These are phyloP conservation scores for Dromiciops gliroides DNA, from an alignment of 2,113 vertebrate genomes.

Conservation along the genomic window DNA sequence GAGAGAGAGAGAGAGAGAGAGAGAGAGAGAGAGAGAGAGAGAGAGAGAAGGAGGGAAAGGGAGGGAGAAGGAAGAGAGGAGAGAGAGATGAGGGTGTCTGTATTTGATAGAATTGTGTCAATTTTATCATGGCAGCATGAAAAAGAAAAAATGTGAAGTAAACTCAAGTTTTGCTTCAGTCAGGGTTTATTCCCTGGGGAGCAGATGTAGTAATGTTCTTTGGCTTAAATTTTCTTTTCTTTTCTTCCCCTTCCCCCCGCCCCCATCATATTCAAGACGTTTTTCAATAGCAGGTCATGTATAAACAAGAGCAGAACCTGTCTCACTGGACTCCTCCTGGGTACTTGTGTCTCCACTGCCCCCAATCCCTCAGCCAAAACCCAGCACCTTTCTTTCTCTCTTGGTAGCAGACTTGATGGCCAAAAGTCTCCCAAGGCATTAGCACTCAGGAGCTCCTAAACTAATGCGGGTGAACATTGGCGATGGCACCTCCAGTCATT, in stretches of 20 bases:
- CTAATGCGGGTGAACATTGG: slow-evolving; percentile 46
- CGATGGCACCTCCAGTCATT: slow-evolving; percentile 52
- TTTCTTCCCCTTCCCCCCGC: background rate
- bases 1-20: background rate
- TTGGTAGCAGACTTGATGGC: background rate
- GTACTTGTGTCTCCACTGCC: background rate
- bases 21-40: too few relatives aligned
- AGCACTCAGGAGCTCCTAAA: slow-evolving; percentile 1
- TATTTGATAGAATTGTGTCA: background rate
- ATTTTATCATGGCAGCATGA: background rate
- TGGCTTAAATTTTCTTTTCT: background rate
- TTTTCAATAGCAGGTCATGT: background rate
- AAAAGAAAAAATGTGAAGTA: background rate
- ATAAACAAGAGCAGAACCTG: background rate
- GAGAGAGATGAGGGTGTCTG: background rate
- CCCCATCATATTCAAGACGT: background rate
- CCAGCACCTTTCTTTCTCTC: background rate
- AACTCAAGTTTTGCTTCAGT: background rate
- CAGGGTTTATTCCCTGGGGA: background rate
- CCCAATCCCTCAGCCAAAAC: too few relatives aligned
- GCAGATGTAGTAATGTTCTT: background rate
- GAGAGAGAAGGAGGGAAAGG: too few relatives aligned
- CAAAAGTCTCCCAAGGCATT: slow-evolving; percentile 44
- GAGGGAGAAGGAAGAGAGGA: background rate
- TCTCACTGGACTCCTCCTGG: background rate